Conservation (phyloP, 1,140 invertebrate species). For the Drosophila subobscura region DNA sequence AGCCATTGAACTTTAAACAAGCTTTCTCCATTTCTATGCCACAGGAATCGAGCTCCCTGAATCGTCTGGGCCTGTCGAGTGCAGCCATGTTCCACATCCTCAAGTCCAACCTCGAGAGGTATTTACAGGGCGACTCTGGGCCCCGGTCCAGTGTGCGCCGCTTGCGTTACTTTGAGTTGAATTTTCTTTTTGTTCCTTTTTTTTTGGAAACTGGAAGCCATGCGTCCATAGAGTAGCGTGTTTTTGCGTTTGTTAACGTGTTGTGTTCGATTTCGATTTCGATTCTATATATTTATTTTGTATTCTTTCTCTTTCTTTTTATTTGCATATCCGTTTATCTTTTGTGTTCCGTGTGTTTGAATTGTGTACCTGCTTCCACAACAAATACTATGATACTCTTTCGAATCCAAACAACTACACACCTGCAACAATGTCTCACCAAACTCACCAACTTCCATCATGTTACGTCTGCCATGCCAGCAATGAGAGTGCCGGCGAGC, state of each 20-base stretch:
- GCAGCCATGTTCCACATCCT: conserved; percentile 77
- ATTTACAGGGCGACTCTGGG: conserved; percentile 55
- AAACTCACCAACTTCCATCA: conserved; percentile 54
- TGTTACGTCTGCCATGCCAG: conserved; percentile 51
- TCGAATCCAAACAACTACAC: conserved; percentile 29
- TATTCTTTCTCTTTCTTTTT: conserved; percentile 57
- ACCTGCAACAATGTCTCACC: conserved; percentile 44
- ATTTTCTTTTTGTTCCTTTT: conserved; percentile 10
- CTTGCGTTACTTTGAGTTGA: conserved; percentile 55
- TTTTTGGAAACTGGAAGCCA: conserved; percentile 28
- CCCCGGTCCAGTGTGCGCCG: conserved; percentile 59
- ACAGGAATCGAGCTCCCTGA: conserved; percentile 71
- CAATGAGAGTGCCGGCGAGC: conserved; percentile 56
- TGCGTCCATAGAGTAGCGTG: conserved; percentile 59
- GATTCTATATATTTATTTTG: conserved; percentile 51
- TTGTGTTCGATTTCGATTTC: conserved; percentile 59
- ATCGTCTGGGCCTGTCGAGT: conserved; percentile 67
- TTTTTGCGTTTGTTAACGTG: conserved; percentile 32
- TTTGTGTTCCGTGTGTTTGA: conserved; percentile 75
- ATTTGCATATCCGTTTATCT: conserved; percentile 73
- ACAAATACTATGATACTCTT: conserved; percentile 15
- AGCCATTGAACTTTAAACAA: background rate
- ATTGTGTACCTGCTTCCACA: conserved; percentile 71
- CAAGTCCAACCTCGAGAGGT: conserved; percentile 77
- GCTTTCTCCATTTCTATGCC: conserved; percentile 4